Base-by-base conservation (phyloP, 2,888 invertebrate genomes). In the Cabera pusaria region DNA sequence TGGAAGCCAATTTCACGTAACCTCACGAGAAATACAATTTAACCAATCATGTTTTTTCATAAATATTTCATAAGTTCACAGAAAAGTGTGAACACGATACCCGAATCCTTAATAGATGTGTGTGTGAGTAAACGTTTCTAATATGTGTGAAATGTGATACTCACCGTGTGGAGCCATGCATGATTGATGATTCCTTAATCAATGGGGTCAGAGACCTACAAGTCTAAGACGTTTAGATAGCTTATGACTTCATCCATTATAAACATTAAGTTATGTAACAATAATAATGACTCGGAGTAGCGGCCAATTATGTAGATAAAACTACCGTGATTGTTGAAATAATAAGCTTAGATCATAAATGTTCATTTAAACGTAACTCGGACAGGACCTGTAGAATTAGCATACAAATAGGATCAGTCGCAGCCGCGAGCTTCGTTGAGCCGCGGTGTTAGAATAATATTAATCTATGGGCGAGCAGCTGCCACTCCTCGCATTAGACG, bases 161-260 rank as follows among this genome's bases (percentile, higher is more conserved):
- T 64, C 71, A 64, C 58, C 44, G 60, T 63, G 63, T 67, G 64
- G 63, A 67, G 69, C 70, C 67, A 74, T 71, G 62, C 52, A 61
- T 82, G 85, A 85, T 85, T 85, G 82, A 85, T 83, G 79, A 82
- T 79, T 72, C 78, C 77, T 83, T 81, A 83, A 85, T 85, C 82
- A 84, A 70, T 64, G 52, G 63, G 78, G 79, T 84, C 81, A 60
- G 53, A 64, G 73, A 82, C 76, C 80, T 64, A 53, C 55, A 51
- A 60, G 57, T 39, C 52, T 49, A 41, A 54, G 53, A 42, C 59
- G 44, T 50, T 59, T 59, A 64, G 70, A 72, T 72, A 72, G 69
- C 72, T 67, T 66, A 71, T 42, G 77, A 79, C 69, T 73, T 73
- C 72, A 74, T 72, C 61, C 67, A 56, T 68, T 72, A 69, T 64